Percentiles rank a stretch among this genome's conserved stretches.
These are phyloP conservation scores for Pollenia amentaria DNA, from an alignment of 2,888 invertebrate species.

Conservation along the genomic window DNA sequence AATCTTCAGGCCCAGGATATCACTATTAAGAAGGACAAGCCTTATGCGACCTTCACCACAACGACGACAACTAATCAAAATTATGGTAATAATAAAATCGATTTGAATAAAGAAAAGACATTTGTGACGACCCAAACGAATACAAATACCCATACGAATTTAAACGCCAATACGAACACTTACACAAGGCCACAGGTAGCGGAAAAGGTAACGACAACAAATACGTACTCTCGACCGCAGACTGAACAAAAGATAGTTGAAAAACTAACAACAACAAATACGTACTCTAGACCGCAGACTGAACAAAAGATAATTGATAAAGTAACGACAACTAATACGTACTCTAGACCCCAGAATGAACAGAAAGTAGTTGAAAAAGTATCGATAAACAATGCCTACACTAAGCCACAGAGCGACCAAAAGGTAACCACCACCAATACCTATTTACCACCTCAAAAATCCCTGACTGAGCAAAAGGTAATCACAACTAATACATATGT, in stretches of 20 bases:
- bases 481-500: conserved; percentile 50
- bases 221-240: neutral
- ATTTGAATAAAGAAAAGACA: conserved; percentile 78
- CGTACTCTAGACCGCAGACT: conserved; percentile 3
- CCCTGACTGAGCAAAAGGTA: conserved; percentile 12
- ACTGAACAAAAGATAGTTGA: too few relatives aligned
- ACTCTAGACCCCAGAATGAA: conserved; percentile 32
- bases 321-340: conserved; percentile 47
- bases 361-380: neutral
- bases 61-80: conserved; percentile 76
- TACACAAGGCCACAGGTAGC: conserved; percentile 38
- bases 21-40: conserved; percentile 80
- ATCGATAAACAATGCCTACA: too few relatives aligned
- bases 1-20: conserved; percentile 76
- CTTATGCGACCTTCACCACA: conserved; percentile 78
- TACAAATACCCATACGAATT: conserved; percentile 51
- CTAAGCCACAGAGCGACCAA: too few relatives aligned
- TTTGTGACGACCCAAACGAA: conserved; percentile 58
- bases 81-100: conserved; percentile 79
- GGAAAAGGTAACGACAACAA: conserved; percentile 45
- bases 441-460: neutral
- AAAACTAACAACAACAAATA: too few relatives aligned
- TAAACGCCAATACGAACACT: conserved; percentile 48
- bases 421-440: too few relatives aligned
- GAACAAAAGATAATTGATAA: conserved; percentile 1